Base-by-base conservation (phyloP, 2,888 invertebrate genomes). In the Falcaria lacertinaria region DNA sequence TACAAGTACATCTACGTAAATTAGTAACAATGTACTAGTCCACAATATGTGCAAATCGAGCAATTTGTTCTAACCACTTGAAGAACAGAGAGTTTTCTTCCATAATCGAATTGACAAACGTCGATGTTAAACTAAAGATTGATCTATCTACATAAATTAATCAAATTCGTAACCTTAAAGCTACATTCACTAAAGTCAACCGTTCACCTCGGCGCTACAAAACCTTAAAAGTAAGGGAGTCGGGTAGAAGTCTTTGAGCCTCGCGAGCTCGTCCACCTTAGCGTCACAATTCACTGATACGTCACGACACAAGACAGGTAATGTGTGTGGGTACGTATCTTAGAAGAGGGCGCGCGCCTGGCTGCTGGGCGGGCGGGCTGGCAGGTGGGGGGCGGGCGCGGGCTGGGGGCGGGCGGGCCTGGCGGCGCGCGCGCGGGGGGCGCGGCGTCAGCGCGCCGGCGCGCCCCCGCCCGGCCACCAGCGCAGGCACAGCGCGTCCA, bases 401-500 rank as follows among this genome's bases (percentile, higher is more conserved):
- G 44, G 47, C 52, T 47, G 43, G 45, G 54, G 50, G 40, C 43
- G 42, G 28, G 33, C 52, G 54, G 60, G 60, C 63, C 64, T 68
- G 66, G 64, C 69, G 69, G 69, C 64, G 66, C 66, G 71, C 69
- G 73, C 53, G 64, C 57, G 52, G 53, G 62, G 58, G 62, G 67
- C 59, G 62, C 64, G 60, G 57, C 72, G 69, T 63, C 69, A 70
- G 71, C 69, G 75, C 64, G 63, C 69, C 65, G 57, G 68, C 60
- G 58, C 57, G 52, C 54, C 49, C 44, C 64, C 63, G 54, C 56
- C 68, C 54, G 96, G 96, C 77, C 93, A 94, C 98, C 98, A 98
- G 70, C 95, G 94, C 76, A 98, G 91, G 87, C 94, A 96, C 61
- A 91, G 89, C 42, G 94, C 93, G 87, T 98, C 98, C 68, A 98